These are phyloP conservation scores for Apis dorsata DNA, from an alignment of 1,140 invertebrate genomes.

Conservation along the genomic window DNA sequence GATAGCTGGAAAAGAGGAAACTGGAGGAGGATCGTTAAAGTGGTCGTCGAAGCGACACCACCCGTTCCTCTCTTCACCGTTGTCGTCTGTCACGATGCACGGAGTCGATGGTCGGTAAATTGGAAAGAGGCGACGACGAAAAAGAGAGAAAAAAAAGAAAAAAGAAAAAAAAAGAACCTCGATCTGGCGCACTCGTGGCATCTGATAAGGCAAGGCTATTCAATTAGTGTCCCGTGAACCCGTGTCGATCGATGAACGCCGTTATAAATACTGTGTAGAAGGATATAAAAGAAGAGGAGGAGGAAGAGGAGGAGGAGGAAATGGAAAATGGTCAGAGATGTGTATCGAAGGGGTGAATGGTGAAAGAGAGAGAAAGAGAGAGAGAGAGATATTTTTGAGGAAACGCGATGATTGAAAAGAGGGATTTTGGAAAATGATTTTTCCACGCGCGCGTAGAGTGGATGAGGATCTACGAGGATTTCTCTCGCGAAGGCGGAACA, in stretches of 20 bases:
- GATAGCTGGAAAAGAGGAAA: constrained; percentile 14
- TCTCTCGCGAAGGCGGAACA: neutral
- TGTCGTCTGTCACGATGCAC: constrained; percentile 34
- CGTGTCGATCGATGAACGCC: constrained; percentile 19
- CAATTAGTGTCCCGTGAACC: constrained; percentile 24
- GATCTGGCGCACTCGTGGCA: constrained; percentile 29
- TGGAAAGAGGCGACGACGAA: constrained; percentile 41
- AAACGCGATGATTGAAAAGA: neutral
- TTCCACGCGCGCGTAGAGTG: neutral
- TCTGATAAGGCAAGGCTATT: constrained; percentile 34
- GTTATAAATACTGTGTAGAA: constrained; percentile 10
- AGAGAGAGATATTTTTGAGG: neutral
- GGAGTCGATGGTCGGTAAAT: constrained; percentile 36
- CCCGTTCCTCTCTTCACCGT: constrained; percentile 24
- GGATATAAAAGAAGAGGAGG: no score
- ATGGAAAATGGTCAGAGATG: constrained; percentile 3
- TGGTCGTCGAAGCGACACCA: constrained; percentile 35
- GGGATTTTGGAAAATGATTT: neutral
- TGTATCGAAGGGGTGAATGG: neutral
- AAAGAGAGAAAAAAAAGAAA: neutral
- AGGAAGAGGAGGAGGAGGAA: neutral
- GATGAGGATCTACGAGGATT: neutral
- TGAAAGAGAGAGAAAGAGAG: no score
- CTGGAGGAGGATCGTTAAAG: constrained; percentile 49
- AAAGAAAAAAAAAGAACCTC: neutral